These are phyloP conservation scores for Aphaenogaster floridana DNA, from an alignment of 1,140 invertebrate species.

Conservation along the genomic window DNA sequence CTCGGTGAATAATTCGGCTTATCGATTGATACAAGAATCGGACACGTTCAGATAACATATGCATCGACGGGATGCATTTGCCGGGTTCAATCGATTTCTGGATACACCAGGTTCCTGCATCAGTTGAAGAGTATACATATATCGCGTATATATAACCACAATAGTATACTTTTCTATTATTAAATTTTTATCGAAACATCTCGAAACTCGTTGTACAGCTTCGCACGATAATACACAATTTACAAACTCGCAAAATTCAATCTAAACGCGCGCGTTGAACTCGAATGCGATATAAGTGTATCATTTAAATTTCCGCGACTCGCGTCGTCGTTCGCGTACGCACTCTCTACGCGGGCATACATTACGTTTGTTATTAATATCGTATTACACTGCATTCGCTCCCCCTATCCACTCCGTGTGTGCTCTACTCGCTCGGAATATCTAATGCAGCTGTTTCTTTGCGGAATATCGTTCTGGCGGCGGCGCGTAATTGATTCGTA, in stretches of 20 bases:
- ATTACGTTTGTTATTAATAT: constrained; percentile 51
- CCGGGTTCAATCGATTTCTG: constrained; percentile 35
- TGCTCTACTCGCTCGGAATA: constrained; percentile 44
- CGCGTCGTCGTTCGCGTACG: not conserved
- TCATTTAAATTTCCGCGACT: constrained; percentile 5
- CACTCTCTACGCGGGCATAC: not conserved
- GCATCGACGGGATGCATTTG: not conserved
- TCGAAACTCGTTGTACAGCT: not conserved
- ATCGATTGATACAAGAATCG: constrained; percentile 29
- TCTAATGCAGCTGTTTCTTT: constrained; percentile 46
- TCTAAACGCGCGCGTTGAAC: not conserved
- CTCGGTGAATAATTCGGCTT: constrained; percentile 34
- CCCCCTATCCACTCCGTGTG: not conserved
- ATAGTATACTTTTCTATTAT: not conserved
- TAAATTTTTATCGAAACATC: not conserved
- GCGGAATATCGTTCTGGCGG: constrained; percentile 6
- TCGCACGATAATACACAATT: not conserved
- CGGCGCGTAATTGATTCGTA: constrained; percentile 44
- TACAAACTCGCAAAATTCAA: constrained; percentile 2
- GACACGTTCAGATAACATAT: constrained; percentile 22
- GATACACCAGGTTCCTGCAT: not conserved
- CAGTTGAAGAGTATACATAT: not conserved
- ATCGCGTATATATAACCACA: not conserved
- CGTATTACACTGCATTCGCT: constrained; percentile 13
- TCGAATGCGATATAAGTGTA: not conserved